Evolutionary conservation across 2,113 vertebrate species (phyloP), one percentile per base, ranked within the genome.

Genomic region (Choloepus hoffmanni): DNA sequence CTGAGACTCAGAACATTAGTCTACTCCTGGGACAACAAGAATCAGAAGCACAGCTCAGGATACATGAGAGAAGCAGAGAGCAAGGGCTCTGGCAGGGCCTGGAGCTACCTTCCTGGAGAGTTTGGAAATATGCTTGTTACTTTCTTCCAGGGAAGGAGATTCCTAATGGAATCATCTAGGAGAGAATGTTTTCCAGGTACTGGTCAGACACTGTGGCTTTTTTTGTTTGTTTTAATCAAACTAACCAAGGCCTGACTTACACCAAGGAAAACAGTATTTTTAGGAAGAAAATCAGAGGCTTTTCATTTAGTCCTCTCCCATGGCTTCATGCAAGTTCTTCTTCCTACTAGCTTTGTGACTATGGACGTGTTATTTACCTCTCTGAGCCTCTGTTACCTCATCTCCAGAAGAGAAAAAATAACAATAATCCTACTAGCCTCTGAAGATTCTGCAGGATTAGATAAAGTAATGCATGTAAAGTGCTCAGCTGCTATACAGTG

Each of bases 381-480:
- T 19, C 18, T 24, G 36, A 68, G 24, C 50, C 55, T 77, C 9
- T 0, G 3, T 45, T 50, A 5, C 5, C 45, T 81, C 60, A 10
- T 15, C 33, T 30, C 6, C 19, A 78, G 19, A 33, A 43, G 1
- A 15, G 19, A 77, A 30, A 15, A 63, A 82, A 7, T 50, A 19
- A 7, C 11, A 26, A 70, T 8, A 2, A 2, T 23, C 5, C 2
- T 1, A 15, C 23, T 7, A 16, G 8, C 24, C 6, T 53, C 43
- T 1, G 12, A 30, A 1, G 8, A 67, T 84, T 73, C 9, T 28
- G n/a, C 10, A 43, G 23, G 28, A 24, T 14, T 63, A 10, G 36
- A 24, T 8, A 40, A 33, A 79, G 15, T 18, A 13, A 24, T 11
- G 0, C 3, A 2, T 2, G 1, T 5, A 10, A 7, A 6, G 3